These are phyloP conservation scores for Drosophila anomalata DNA, from an alignment of 2,888 invertebrate species.

Conservation along the genomic window DNA sequence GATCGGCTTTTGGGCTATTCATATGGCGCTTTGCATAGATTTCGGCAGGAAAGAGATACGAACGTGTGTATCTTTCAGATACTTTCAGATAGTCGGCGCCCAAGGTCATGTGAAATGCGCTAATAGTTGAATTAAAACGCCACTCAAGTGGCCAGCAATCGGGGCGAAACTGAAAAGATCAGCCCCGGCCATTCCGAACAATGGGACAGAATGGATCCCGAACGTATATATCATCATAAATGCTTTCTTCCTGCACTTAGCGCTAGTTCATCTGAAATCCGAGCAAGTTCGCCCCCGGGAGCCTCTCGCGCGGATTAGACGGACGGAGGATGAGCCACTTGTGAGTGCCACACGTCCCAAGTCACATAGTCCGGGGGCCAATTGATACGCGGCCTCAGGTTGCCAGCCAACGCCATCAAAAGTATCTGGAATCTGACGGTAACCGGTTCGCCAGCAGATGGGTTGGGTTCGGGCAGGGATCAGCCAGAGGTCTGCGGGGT, in stretches of 20 bases:
- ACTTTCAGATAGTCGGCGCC: constrained; percentile 11
- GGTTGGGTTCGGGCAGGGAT: constrained; percentile 15
- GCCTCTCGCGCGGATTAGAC: constrained; percentile 44
- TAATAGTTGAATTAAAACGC: constrained; percentile 61
- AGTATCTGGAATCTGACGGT: constrained; percentile 16
- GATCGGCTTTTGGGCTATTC: constrained; percentile 32
- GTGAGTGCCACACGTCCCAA: constrained; percentile 69
- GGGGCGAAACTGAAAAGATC: constrained; percentile 28
- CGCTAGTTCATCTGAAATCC: constrained; percentile 42
- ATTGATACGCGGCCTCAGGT: constrained; percentile 78
- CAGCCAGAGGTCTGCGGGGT: not conserved
- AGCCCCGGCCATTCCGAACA: constrained; percentile 29
- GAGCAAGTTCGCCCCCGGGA: constrained; percentile 31
- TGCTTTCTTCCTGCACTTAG: constrained; percentile 76
- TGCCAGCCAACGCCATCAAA: constrained; percentile 50
- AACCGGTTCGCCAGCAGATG: constrained; percentile 32
- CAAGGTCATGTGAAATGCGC: constrained; percentile 54
- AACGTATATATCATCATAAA: constrained; percentile 56
- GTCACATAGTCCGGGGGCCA: constrained; percentile 56
- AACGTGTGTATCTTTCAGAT: constrained; percentile 10
- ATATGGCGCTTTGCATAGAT: constrained; percentile 15
- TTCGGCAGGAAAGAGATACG: constrained; percentile 13
- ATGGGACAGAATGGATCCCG: constrained; percentile 33
- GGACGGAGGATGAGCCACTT: constrained; percentile 67
- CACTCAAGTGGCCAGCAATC: constrained; percentile 59